These are phyloP conservation scores for Crotalus adamanteus DNA, from an alignment of 2,797 vertebrate genomes.

Conservation along the genomic window DNA sequence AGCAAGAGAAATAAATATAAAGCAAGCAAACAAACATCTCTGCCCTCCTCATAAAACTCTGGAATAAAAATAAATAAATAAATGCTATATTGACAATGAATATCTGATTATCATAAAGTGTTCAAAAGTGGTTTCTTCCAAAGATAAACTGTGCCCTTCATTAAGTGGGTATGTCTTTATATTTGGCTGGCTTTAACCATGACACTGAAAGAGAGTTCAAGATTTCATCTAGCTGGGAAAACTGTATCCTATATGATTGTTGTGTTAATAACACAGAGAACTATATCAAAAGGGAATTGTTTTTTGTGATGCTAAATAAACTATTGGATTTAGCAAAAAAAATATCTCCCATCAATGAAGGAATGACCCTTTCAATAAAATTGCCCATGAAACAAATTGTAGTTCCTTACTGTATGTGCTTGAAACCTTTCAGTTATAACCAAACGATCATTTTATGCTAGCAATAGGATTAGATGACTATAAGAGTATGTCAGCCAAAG, in stretches of 20 bases:
- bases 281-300: slow-evolving; percentile 68
- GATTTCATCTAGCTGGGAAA: slow-evolving; percentile 58
- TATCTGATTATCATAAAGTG: not conserved
- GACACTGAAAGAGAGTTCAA: slow-evolving; percentile 41
- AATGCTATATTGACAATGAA: not conserved
- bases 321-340: slow-evolving; percentile 52
- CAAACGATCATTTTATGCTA: slow-evolving; percentile 63
- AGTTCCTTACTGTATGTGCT: slow-evolving; percentile 59
- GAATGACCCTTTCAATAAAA: slow-evolving; percentile 66
- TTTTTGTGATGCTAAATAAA: slow-evolving; percentile 64
- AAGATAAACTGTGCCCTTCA: not conserved
- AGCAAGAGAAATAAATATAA: not conserved
- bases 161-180: slow-evolving; percentile 35
- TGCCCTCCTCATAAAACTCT: not conserved
- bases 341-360: slow-evolving; percentile 54
- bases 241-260: slow-evolving; percentile 64
- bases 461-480: slow-evolving; percentile 48
- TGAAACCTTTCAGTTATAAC: slow-evolving; percentile 58
- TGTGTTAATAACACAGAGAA: slow-evolving; percentile 66
- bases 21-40: not conserved
- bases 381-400: slow-evolving; percentile 67
- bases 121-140: not conserved
- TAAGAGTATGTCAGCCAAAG: slow-evolving; percentile 56
- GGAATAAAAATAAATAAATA: not conserved
- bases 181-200: slow-evolving; percentile 53